Evolutionary conservation across 2,797 vertebrate genomes (phyloP), one percentile per base, ranked within the genome.

Genomic region (Geranospiza caerulescens): DNA sequence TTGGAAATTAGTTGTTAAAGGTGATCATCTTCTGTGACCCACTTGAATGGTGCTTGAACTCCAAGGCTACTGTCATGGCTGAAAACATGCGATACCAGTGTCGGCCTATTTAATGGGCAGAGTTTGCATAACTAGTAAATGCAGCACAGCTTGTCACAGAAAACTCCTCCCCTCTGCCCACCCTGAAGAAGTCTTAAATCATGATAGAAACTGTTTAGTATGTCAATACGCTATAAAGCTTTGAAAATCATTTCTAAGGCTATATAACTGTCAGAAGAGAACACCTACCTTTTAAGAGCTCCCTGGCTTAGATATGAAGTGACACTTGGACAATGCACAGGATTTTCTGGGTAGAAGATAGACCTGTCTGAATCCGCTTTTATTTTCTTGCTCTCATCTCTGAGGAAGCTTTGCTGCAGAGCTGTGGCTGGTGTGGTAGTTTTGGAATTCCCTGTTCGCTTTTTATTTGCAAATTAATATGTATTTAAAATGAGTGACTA

Each of bases 1-100:
- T 82, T 90, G 87, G 92, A 73, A 73, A 80, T 90, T 9, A 79
- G 67, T 66, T 63, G 63, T 70, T 95, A 70, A 80, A 95, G 90
- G 92, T 87, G 87, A 74, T 89, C 12, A 6, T 91, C 72, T 88
- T 64, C 82, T 40, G 45, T 78, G 82, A 90, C 27, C 85, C 44
- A 22, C 42, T 75, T 10, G 29, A 78, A 53, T 15, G 48, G 38
- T 85, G 64, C 68, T 86, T 23, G 84, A 75, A 12, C 66, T 88
- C 34, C 59, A 62, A 34, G 56, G n/a, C 29, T 38, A 6, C 36
- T 66, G 76, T 64, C 26, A 5, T 33, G 68, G 73, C 93, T 87
- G 82, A 21, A 36, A 10, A 25, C 6, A 1, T 4, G 16, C 33
- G 13, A 2, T 58, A 12, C 52, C n/a, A 4, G 1, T 0, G 3